phyloP scores from a whole-genome alignment of 1,140 invertebrate species.

The Zaprionus tsacasi region DNA sequence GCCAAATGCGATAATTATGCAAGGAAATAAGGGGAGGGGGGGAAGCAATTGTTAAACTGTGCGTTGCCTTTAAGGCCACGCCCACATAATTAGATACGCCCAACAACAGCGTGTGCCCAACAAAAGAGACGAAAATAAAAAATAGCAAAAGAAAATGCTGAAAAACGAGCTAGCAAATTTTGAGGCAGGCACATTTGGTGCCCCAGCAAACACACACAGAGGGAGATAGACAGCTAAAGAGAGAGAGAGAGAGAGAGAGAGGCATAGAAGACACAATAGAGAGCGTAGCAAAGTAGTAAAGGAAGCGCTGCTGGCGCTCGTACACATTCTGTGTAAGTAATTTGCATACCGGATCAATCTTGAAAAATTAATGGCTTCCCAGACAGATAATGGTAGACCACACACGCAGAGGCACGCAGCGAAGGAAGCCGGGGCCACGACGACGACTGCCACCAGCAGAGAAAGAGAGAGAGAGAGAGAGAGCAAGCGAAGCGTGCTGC shows the following conservation, averaged over 20 bases:
- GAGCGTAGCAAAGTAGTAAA: conserved; percentile 57
- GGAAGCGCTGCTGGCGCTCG: conserved; percentile 75
- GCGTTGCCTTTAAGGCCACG: conserved; percentile 30
- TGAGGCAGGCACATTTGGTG: conserved; percentile 45
- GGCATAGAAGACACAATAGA: conserved; percentile 59
- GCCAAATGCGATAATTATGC: conserved; percentile 61
- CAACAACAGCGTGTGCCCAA: conserved; percentile 11
- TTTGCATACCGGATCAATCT: conserved; percentile 84
- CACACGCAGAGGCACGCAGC: conserved; percentile 59
- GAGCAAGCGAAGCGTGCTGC: conserved; percentile 66
- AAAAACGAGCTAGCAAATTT: conserved; percentile 41
- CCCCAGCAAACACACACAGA: conserved; percentile 15
- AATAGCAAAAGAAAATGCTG: conserved; percentile 56
- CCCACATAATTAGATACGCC: conserved; percentile 47
- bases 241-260: neutral
- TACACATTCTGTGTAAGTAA: conserved; percentile 82
- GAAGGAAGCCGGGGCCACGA: conserved; percentile 33
- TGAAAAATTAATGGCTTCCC: conserved; percentile 84
- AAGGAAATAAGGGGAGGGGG: conserved; percentile 22
- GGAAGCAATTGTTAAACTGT: conserved; percentile 7
- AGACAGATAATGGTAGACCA: conserved; percentile 83
- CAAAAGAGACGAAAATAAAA: conserved; percentile 28
- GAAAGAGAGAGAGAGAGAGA: conserved; percentile 23
- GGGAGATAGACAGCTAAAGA: conserved; percentile 1
- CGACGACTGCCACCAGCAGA: conserved; percentile 29